phyloP scores from a whole-genome alignment of 2,888 invertebrate genomes.

The Zonitis immaculata region DNA sequence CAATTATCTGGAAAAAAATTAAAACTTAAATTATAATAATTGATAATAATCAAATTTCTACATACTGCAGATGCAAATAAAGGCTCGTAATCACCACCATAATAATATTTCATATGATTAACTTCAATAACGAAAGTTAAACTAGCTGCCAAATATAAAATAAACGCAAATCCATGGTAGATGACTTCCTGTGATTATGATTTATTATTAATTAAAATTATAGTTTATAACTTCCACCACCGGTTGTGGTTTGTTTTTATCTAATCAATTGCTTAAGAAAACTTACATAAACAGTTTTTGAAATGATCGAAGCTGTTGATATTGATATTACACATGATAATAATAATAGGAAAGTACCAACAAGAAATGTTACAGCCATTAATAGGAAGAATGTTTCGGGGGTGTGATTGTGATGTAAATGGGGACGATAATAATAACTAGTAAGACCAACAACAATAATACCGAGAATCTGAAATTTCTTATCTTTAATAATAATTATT shows the following conservation, averaged over 20 bases:
- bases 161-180: slow-evolving; percentile 71
- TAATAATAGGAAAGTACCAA: slow-evolving; percentile 72
- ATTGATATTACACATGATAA: slow-evolving; percentile 72
- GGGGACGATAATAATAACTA: slow-evolving; percentile 49
- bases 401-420: slow-evolving; percentile 38
- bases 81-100: slow-evolving; percentile 55
- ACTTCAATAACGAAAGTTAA: slow-evolving; percentile 64
- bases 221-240: no score
- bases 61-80: slow-evolving; percentile 71
- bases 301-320: slow-evolving; percentile 75
- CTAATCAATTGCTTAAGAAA: not conserved
- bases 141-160: slow-evolving; percentile 68
- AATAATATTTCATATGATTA: slow-evolving; percentile 50
- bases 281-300: slow-evolving; percentile 75
- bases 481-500: no score
- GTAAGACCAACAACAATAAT: slow-evolving; percentile 69
- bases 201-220: no score
- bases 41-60: slow-evolving; percentile 26
- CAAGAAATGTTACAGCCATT: slow-evolving; percentile 71
- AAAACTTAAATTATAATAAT: slow-evolving; percentile 18
- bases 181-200: slow-evolving; percentile 80
- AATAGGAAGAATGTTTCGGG: slow-evolving; percentile 68
- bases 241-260: no score
- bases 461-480: slow-evolving; percentile 66
- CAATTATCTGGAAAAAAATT: slow-evolving; percentile 63